Conservation (phyloP, 2,113 vertebrate species). For the Sisor rabdophorus region DNA sequence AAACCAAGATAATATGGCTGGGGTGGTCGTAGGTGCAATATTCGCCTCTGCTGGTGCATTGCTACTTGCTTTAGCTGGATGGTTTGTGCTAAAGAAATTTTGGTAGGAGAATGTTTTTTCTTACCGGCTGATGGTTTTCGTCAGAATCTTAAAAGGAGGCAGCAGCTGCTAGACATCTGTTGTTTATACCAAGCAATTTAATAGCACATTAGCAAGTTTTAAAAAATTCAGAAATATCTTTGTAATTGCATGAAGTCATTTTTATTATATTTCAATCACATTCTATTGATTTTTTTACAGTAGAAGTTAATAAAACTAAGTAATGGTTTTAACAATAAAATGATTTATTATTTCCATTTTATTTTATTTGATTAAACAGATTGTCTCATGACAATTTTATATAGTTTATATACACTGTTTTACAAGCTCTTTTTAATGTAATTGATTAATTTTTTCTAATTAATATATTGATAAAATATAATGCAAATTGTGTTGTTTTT, state of each 20-base stretch:
- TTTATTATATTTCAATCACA: not conserved
- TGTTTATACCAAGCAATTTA: constrained; percentile 7
- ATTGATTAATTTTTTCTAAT: too few relatives aligned
- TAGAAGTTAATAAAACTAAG: too few relatives aligned
- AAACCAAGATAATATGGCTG: constrained; percentile 39
- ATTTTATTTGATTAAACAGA: too few relatives aligned
- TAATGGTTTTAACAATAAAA: not conserved
- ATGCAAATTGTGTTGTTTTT: constrained; percentile 11
- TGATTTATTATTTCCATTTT: not conserved
- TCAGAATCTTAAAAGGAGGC: constrained; percentile 26
- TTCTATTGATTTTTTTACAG: not conserved
- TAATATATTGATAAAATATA: not conserved
- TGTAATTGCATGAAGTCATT: not conserved
- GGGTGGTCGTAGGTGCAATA: constrained; percentile 57
- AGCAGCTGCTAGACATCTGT: constrained; percentile 13
- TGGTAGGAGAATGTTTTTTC: constrained; percentile 37
- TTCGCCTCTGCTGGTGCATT: constrained; percentile 58
- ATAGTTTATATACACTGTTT: not conserved
- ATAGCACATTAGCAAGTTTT: not conserved
- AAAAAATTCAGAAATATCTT: not conserved
- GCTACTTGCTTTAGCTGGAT: constrained; percentile 58
- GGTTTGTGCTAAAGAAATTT: constrained; percentile 64
- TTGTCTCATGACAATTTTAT: not conserved
- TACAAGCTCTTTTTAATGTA: too few relatives aligned
- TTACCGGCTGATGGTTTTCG: constrained; percentile 33